Evolutionary conservation across 2,797 vertebrate genomes (phyloP), one percentile per base, ranked within the genome.

Genomic region (Scomberomorus guttatus): DNA sequence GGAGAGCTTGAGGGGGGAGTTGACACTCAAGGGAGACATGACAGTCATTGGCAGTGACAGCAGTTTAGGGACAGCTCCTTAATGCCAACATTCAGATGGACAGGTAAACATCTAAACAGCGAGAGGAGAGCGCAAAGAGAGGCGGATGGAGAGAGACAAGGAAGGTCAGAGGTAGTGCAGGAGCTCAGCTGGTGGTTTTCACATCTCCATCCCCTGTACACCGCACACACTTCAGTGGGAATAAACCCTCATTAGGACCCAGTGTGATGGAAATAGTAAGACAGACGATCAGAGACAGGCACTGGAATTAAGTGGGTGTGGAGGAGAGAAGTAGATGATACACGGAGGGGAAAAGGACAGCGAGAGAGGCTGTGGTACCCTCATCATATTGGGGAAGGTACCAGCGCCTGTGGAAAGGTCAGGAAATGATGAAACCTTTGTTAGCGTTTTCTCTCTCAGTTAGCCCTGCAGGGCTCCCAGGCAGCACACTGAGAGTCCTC

Each of bases 31-130:
- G 58, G 72, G 59, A 29, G 65, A 65, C 51, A 25, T 83, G 82
- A 85, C 84, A 83, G 79, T 66, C 78, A 72, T 80, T 20, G 65
- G 67, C 67, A 62, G 71, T 9, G 82, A 81, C 84, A 76, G 70
- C 72, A 55, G 69, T 72, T 87, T 70, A 80, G 66, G 79, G 90
- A 87, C 87, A 86, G 83, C 82, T 84, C 66, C 77, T 80, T 79
- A 78, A 89, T 85, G 84, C 25, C 84, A 76, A 20, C 77, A 68
- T 82, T 77, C 78, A 58, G 80, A 74, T 11, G 34, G 81, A 80
- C 80, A 87, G 87, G 68, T 78, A 80, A 79, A 84, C 77, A 85
- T 86, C 70, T 37, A 78, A 73, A 75, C 72, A 44, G 46, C 70
- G 57, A 10, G 54, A 34, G 63, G 17, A 22, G 46, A 11, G 32